Base-by-base conservation (phyloP, 1,140 invertebrate species). In the Paracyclopina nana region DNA sequence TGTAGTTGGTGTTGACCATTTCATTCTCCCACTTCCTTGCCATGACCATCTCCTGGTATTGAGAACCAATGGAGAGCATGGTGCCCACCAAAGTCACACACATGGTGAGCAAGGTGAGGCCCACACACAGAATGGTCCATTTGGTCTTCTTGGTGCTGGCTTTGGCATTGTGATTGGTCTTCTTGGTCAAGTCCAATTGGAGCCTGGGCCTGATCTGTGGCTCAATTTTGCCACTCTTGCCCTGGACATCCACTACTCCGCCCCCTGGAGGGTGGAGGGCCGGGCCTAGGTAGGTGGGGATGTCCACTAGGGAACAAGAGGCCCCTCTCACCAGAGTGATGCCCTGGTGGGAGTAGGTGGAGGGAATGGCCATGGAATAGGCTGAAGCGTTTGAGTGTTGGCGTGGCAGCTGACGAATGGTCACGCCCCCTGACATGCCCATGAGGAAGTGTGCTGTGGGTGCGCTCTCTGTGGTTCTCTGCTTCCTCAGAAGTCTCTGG, bases 71-170 rank as follows among this genome's bases (percentile, higher is more conserved):
- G 28, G 24, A 28, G 45, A 48, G 45, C 45, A 48, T 48, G n/a
- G 45, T 48, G 11, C 45, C 45, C 25, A 48, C 45, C 16, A 48
- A 28, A 20, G 45, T 48, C 14, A 48, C 45, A 48, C 25, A 48
- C 45, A 48, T 26, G 28, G 45, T 48, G 14, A 48, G 22, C 25
- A 48, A 16, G 4, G 45, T 48, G 4, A 48, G 25, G 27, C 25
- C 27, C n/a, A 48, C 45, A 48, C 45, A 48, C 2, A 48, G 25
- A 22, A 48, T 28, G 2, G 45, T 48, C 28, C 45, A 29, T 28
- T 26, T 16, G 16, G 28, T 26, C 14, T 29, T 48, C 25, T 48
- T 48, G 4, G 24, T 4, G n/a, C 28, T 26, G 16, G 45, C 27
- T 27, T 30, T 48, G n/a, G 22, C 27, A 5, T 48, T 48, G 12